These are phyloP conservation scores for Amphiprion ocellaris DNA, from an alignment of 2,113 vertebrate species.

Conservation along the genomic window DNA sequence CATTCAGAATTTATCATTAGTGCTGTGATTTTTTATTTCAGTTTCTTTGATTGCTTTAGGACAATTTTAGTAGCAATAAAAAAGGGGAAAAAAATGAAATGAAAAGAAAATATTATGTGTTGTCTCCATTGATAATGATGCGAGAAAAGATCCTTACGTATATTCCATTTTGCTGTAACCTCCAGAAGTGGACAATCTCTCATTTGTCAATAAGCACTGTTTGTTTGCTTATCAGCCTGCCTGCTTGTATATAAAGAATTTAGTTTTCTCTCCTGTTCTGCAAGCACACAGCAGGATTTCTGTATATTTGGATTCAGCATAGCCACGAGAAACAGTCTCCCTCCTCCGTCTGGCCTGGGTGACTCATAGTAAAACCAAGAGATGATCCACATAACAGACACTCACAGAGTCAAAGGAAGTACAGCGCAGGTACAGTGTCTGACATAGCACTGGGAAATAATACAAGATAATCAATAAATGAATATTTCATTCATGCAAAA, in stretches of 20 bases:
- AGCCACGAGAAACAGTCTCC: constrained; percentile 46
- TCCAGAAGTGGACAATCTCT: neutral
- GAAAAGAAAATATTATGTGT: no score
- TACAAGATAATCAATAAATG: neutral
- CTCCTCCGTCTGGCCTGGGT: constrained; percentile 44
- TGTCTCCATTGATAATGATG: neutral
- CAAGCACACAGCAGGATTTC: constrained; percentile 56
- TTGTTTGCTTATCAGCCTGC: neutral
- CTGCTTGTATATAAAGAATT: neutral
- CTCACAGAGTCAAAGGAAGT: constrained; percentile 13
- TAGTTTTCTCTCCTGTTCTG: neutral
- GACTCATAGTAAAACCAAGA: constrained; percentile 55
- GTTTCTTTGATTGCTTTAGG: no score
- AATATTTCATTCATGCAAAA: constrained; percentile 1
- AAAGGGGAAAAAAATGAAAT: no score
- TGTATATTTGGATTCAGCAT: constrained; percentile 45
- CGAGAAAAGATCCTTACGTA: no score
- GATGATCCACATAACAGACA: constrained; percentile 46
- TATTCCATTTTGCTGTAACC: neutral
- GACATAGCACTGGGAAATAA: neutral
- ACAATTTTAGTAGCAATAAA: no score
- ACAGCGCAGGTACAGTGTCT: constrained; percentile 3
- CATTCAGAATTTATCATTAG: no score
- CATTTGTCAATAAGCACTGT: neutral
- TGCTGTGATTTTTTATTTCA: no score